Percentiles rank a stretch among this genome's conserved stretches.
Conservation (phyloP, 2,888 invertebrate genomes). For the Chaitophorus viminalis region DNA sequence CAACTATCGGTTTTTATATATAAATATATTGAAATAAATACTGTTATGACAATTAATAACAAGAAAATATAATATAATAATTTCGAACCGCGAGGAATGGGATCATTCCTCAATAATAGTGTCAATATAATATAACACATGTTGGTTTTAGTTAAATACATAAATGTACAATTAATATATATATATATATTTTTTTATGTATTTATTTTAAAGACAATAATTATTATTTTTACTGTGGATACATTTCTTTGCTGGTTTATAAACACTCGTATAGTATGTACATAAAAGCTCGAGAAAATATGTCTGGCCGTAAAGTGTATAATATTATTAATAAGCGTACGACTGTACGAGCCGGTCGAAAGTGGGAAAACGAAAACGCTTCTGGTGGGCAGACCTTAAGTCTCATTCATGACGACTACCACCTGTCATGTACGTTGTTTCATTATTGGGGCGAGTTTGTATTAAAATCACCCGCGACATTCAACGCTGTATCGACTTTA, state of each 20-base stretch:
- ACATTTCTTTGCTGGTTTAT: background rate
- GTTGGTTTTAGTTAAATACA: no score
- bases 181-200: no score
- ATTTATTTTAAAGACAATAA: background rate
- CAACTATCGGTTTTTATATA: no score
- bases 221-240: background rate
- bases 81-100: no score
- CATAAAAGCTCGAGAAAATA: background rate
- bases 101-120: no score
- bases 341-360: background rate
- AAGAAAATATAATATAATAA: no score
- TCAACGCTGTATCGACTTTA: background rate
- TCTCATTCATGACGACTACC: conserved; percentile 10
- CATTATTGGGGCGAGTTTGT: background rate
- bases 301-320: background rate
- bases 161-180: no score
- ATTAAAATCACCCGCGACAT: background rate
- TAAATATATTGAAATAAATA: no score
- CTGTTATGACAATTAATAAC: no score
- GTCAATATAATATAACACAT: no score
- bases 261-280: no score
- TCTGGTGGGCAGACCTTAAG: conserved; percentile 1
- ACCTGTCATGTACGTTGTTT: background rate
- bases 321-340: no score
- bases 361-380: conserved; percentile 9